These are phyloP conservation scores for Nesogale talazaci DNA, from an alignment of 2,113 vertebrate genomes.

Conservation along the genomic window DNA sequence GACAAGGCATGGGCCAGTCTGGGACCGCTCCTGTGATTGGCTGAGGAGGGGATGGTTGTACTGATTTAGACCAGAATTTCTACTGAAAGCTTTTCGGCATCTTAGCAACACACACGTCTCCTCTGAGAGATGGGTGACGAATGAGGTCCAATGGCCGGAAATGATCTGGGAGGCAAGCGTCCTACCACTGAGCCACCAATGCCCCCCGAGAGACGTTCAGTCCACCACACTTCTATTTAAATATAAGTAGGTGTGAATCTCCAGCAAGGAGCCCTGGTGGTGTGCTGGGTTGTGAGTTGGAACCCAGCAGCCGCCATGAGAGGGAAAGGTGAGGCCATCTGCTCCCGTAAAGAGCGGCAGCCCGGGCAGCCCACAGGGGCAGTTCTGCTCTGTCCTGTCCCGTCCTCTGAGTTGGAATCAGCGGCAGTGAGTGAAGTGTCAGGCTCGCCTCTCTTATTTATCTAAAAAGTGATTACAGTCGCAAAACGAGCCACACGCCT, in stretches of 20 bases:
- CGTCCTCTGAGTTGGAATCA: too few species aligned
- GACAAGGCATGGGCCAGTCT: neutral
- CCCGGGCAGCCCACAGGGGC: too few species aligned
- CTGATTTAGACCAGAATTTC: neutral
- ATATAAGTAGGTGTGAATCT: constrained; percentile 1
- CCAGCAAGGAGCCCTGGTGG: too few species aligned
- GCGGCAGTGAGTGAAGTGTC: too few species aligned
- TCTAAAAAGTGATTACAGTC: constrained; percentile 63
- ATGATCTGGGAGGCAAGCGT: neutral
- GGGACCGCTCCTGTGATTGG: neutral
- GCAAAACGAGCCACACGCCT: constrained; percentile 65
- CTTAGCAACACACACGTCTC: neutral
- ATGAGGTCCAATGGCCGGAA: too few species aligned
- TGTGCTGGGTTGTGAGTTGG: too few species aligned
- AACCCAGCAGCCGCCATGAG: too few species aligned
- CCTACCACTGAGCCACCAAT: neutral
- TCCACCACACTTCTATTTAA: neutral
- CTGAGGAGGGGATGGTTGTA: neutral
- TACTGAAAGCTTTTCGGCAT: neutral
- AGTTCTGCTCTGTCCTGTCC: too few species aligned
- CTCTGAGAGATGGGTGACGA: neutral
- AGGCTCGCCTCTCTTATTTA: neutral
- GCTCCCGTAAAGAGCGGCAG: too few species aligned
- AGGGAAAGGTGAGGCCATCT: too few species aligned
- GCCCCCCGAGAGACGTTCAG: neutral